phyloP scores from a whole-genome alignment of 2,888 invertebrate species.

The Amblyjoppa proteus region DNA sequence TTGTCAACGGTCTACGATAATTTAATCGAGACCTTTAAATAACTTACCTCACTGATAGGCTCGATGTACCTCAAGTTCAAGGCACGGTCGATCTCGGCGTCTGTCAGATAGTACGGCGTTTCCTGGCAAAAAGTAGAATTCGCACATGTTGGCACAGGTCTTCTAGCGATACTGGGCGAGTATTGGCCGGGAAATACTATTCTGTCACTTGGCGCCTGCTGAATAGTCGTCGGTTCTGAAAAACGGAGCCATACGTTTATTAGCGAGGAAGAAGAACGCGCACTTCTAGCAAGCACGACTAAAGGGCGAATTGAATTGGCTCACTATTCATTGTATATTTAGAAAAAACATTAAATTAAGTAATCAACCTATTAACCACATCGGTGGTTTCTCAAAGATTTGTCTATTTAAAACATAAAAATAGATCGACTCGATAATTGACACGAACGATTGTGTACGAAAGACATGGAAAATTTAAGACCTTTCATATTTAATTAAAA shows the following conservation, averaged over 20 bases:
- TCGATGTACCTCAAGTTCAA: slow-evolving; percentile 67
- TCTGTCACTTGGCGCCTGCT: slow-evolving; percentile 64
- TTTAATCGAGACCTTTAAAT: slow-evolving; percentile 16
- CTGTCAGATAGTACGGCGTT: slow-evolving; percentile 72
- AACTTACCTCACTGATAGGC: slow-evolving; percentile 71
- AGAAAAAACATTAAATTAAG: no score
- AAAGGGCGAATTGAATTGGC: no score
- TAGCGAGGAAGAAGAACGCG: background rate
- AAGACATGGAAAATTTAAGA: no score
- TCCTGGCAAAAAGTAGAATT: slow-evolving; percentile 75
- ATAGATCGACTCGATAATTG: no score
- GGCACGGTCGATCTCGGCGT: slow-evolving; percentile 71
- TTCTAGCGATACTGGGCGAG: background rate
- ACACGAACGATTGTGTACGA: no score
- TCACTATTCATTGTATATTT: no score
- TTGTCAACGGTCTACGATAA: background rate
- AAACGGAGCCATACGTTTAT: background rate
- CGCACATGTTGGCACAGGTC: slow-evolving; percentile 70
- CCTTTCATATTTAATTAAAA: background rate
- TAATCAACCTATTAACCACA: no score
- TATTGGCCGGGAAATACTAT: slow-evolving; percentile 77
- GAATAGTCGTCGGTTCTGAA: slow-evolving; percentile 5
- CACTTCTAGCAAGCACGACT: background rate
- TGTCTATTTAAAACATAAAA: no score
- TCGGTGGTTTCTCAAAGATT: no score